Evolutionary conservation across 2,797 vertebrate genomes (phyloP), one percentile per base, ranked within the genome.

Genomic region (Pseudomugil gertrudae): DNA sequence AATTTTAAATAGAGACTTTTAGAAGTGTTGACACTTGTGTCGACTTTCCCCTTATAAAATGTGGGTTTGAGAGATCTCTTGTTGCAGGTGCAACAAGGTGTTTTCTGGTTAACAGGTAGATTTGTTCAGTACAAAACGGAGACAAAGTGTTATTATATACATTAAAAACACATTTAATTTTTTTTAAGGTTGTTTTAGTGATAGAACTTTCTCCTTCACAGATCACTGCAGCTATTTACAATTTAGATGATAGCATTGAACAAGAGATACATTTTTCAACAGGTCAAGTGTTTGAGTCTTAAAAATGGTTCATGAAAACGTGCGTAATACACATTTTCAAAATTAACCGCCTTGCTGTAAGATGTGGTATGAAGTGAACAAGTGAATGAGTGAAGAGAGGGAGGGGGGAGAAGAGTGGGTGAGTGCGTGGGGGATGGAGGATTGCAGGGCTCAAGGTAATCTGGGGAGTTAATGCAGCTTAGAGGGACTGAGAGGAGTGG

Each of bases 381-480:
- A 87, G 80, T 80, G 81, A 89, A 79, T 73, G 83, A 83, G 79
- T 81, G 74, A 82, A 70, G 52, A 67, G 69, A 53, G 76, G 70
- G 75, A 83, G 78, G 70, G n/a, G 59, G 69, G 57, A 58, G 75
- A 84, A 55, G 74, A 74, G 78, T 29, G 84, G 71, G 80, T 77
- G 86, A 83, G 85, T 79, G 86, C 47, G 75, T 86, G 84, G 88
- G 87, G 85, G 87, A 84, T 84, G 91, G 92, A 90, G 84, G 90
- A 95, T 89, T 89, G 90, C 81, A 89, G 86, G 89, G 92, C 92
- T 94, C 92, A 93, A 93, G 90, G 92, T 91, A 95, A 94, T 93
- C 92, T 92, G 82, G 77, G 86, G 89, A 93, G 93, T 94, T 94
- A 93, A 95, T 94, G 91, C 89, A 93, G 93, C 88, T 95, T 93